Conservation (phyloP, 2,888 invertebrate species). For the Clanis bilineata region DNA sequence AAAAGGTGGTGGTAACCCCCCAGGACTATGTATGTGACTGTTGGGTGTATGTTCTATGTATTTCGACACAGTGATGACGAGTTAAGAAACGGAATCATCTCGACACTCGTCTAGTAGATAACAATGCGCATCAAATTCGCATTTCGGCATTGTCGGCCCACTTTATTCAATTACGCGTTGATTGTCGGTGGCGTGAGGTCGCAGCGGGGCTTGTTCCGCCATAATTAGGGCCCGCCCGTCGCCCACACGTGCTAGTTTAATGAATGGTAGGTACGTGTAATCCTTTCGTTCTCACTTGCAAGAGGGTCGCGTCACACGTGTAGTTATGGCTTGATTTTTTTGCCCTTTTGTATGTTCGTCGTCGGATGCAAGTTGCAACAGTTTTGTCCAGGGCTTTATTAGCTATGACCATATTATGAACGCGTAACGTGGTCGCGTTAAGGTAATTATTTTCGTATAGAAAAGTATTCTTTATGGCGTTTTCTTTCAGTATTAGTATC, state of each 20-base stretch:
- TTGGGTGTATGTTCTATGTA: too few species aligned
- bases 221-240: slow-evolving; percentile 71
- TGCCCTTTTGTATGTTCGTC: background rate
- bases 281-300: slow-evolving; percentile 26
- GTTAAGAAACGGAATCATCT: background rate
- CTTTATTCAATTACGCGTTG: slow-evolving; percentile 75
- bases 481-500: too few species aligned
- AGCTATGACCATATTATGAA: too few species aligned
- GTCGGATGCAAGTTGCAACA: background rate
- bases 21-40: too few species aligned
- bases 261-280: slow-evolving; percentile 43
- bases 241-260: slow-evolving; percentile 65
- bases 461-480: too few species aligned
- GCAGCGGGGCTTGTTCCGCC: slow-evolving; percentile 68
- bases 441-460: too few species aligned
- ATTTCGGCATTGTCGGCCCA: slow-evolving; percentile 62
- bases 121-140: slow-evolving; percentile 53
- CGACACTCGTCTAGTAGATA: slow-evolving; percentile 21
- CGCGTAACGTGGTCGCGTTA: too few species aligned
- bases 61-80: background rate
- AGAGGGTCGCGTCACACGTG: background rate
- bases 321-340: background rate
- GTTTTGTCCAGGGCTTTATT: too few species aligned
- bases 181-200: slow-evolving; percentile 75
- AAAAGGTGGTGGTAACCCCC: too few species aligned